phyloP scores from a whole-genome alignment of 2,888 invertebrate genomes.

The Brachynemurus nebulosus region DNA sequence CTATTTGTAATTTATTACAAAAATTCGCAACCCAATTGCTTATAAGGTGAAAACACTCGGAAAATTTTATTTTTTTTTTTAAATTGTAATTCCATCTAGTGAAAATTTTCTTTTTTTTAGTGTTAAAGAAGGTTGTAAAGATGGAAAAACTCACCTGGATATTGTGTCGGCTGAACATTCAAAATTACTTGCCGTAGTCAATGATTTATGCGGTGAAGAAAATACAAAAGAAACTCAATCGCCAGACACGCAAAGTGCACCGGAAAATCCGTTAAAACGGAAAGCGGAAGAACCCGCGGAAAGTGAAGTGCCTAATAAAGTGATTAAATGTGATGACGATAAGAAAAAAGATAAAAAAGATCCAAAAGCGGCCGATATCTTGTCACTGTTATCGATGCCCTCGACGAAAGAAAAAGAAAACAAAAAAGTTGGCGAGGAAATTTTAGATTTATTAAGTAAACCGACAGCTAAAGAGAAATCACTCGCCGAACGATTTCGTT shows the following conservation, averaged over 20 bases:
- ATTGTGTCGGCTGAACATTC: slow-evolving; percentile 41
- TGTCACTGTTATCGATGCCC: slow-evolving; percentile 80
- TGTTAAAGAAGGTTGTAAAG: slow-evolving; percentile 34
- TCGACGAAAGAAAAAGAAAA: slow-evolving; percentile 91
- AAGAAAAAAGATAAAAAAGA: slow-evolving; percentile 40
- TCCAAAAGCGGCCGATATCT: slow-evolving; percentile 46
- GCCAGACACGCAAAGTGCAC: background rate
- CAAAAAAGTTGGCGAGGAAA: slow-evolving; percentile 92
- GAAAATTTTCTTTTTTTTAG: slow-evolving; percentile 20
- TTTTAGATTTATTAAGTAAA: slow-evolving; percentile 81
- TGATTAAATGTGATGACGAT: slow-evolving; percentile 33
- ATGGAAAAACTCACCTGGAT: slow-evolving; percentile 34
- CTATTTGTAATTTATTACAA: slow-evolving; percentile 57
- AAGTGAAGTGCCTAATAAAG: slow-evolving; percentile 34
- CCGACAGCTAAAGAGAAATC: slow-evolving; percentile 94
- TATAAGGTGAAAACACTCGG: slow-evolving; percentile 34
- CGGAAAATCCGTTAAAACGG: slow-evolving; percentile 31
- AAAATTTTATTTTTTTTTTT: background rate
- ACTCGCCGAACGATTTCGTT: slow-evolving; percentile 88
- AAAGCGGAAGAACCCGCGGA: slow-evolving; percentile 30
- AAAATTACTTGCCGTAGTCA: slow-evolving; percentile 40
- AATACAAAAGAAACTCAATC: slow-evolving; percentile 11
- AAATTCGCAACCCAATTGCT: slow-evolving; percentile 67
- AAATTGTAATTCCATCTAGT: background rate
- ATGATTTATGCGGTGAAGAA: slow-evolving; percentile 25